Percentiles rank a stretch among this genome's conserved stretches.
phyloP scores from a whole-genome alignment of 1,140 invertebrate species.

The Nautilus pompilius region DNA sequence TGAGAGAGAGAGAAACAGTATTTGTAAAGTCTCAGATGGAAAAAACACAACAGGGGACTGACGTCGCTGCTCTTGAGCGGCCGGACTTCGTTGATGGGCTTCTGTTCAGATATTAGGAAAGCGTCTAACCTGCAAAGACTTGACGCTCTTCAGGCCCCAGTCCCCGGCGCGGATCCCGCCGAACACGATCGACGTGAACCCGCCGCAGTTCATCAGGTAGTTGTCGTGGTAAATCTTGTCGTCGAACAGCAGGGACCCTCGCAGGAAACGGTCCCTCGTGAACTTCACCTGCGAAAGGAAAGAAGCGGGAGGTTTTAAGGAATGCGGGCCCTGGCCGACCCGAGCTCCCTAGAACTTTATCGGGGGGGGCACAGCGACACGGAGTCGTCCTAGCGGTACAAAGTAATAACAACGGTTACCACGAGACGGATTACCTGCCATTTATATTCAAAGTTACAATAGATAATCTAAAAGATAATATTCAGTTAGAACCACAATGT shows the following conservation, averaged over 20 bases:
- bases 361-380: no score
- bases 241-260: conserved; percentile 10
- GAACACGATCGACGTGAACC: conserved; percentile 17
- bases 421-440: no score
- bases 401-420: no score
- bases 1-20: neutral
- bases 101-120: neutral
- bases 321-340: no score
- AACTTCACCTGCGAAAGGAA: conserved; percentile 13
- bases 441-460: no score
- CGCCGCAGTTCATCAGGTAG: conserved; percentile 15
- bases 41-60: neutral
- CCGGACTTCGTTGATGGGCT: neutral
- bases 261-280: conserved; percentile 1
- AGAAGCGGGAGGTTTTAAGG: no score
- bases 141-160: conserved; percentile 1
- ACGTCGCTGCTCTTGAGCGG: neutral
- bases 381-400: no score
- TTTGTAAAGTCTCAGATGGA: neutral
- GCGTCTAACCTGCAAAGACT: neutral
- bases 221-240: conserved; percentile 14
- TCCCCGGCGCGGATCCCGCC: conserved; percentile 10
- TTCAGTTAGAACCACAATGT: no score
- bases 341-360: no score
- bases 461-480: no score